phyloP scores from a whole-genome alignment of 2,113 vertebrate genomes.

The Reinhardtius hippoglossoides region DNA sequence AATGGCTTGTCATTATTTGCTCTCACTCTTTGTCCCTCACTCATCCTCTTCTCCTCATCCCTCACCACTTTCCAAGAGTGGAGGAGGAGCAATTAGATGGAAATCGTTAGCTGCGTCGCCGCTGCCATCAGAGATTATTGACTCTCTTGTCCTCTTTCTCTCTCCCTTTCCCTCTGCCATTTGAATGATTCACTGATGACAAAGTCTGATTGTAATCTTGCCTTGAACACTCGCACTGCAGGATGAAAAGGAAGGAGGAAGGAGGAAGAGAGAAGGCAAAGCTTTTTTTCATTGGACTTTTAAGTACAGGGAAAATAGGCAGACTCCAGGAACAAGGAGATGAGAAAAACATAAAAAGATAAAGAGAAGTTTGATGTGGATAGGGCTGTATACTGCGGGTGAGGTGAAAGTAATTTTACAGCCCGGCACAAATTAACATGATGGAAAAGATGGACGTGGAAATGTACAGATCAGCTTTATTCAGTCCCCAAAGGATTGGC shows the following conservation, averaged over 20 bases:
- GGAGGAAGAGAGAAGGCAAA: neutral
- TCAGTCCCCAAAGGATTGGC: neutral
- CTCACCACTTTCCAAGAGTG: constrained; percentile 42
- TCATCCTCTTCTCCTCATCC: constrained; percentile 26
- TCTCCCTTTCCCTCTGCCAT: constrained; percentile 53
- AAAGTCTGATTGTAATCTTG: constrained; percentile 76
- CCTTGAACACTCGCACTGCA: constrained; percentile 38
- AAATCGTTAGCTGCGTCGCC: constrained; percentile 69
- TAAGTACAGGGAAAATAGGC: constrained; percentile 13
- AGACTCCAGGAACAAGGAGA: neutral
- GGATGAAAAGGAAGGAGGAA: constrained; percentile 25
- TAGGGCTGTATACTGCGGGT: neutral
- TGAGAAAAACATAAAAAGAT: neutral
- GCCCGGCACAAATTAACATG: neutral
- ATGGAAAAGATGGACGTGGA: neutral
- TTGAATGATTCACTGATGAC: constrained; percentile 75
- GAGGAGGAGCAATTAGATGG: constrained; percentile 76
- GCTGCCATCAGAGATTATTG: constrained; percentile 70
- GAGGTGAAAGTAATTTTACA: neutral
- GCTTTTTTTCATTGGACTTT: constrained; percentile 29
- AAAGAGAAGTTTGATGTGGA: constrained; percentile 2
- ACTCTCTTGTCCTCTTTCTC: constrained; percentile 63
- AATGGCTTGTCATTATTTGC: constrained; percentile 67
- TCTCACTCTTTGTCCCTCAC: constrained; percentile 23
- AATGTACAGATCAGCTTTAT: neutral